phyloP scores from a whole-genome alignment of 2,888 invertebrate species.

The Ectobius pallidus region DNA sequence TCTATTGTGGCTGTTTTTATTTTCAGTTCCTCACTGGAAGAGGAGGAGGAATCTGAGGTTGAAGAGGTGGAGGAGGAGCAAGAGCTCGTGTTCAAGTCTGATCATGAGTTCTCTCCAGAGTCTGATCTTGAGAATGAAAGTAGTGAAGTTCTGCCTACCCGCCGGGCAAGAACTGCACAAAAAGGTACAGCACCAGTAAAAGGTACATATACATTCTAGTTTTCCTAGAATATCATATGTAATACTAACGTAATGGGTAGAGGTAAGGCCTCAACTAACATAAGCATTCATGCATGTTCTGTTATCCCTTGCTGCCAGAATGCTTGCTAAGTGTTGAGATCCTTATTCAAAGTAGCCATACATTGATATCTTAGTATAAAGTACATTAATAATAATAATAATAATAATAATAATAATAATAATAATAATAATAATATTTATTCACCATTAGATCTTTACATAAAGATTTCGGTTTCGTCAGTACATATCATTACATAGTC shows the following conservation, averaged over 20 bases:
- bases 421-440: too few species aligned
- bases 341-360: too few species aligned
- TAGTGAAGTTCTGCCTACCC: constrained; percentile 70
- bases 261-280: background rate
- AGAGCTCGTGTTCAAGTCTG: constrained; percentile 69
- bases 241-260: background rate
- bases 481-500: too few species aligned
- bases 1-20: too few species aligned
- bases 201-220: background rate
- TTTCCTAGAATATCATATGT: background rate
- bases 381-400: too few species aligned
- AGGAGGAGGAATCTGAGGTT: constrained; percentile 55
- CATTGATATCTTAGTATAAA: too few species aligned
- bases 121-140: constrained; percentile 80
- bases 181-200: constrained; percentile 68
- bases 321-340: too few species aligned
- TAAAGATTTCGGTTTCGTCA: too few species aligned
- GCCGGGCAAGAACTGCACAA: constrained; percentile 83
- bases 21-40: constrained; percentile 50
- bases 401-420: too few species aligned
- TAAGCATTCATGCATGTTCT: background rate
- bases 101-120: constrained; percentile 93
- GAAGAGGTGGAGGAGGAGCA: constrained; percentile 59
- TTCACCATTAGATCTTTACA: too few species aligned
- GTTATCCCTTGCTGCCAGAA: background rate